These are phyloP conservation scores for Apis florea DNA, from an alignment of 1,140 invertebrate species.

Conservation along the genomic window DNA sequence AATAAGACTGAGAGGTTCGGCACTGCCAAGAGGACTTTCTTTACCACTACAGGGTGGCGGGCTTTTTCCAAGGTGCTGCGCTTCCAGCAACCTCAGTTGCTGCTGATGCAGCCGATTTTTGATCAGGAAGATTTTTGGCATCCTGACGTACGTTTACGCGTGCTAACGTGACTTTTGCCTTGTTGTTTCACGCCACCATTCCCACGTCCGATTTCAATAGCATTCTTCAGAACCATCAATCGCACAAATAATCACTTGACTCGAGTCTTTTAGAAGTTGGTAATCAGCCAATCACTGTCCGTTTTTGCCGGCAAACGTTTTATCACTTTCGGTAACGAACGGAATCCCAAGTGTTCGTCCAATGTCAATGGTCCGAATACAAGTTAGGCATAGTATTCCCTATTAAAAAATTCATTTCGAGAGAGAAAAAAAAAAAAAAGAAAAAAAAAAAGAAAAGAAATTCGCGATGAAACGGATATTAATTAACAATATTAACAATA, in stretches of 20 bases:
- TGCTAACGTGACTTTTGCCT: constrained; percentile 43
- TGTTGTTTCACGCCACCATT: constrained; percentile 47
- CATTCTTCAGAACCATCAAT: constrained; percentile 30
- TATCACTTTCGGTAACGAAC: not conserved
- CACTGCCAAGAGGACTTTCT: constrained; percentile 73
- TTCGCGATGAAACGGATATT: not conserved
- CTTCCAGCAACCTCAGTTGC: constrained; percentile 89
- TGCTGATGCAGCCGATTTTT: constrained; percentile 94
- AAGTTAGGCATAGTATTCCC: not conserved
- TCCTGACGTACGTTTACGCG: constrained; percentile 74
- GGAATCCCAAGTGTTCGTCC: not conserved
- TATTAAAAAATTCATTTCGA: not conserved
- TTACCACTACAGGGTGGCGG: constrained; percentile 72
- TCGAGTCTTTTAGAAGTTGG: not conserved
- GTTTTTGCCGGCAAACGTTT: not conserved
- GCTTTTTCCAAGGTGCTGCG: constrained; percentile 83
- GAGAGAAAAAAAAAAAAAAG: not conserved
- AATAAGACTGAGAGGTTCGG: constrained; percentile 78
- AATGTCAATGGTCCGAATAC: not conserved
- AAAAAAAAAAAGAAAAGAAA: not conserved
- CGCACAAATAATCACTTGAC: constrained; percentile 13
- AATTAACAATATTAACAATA: not conserved
- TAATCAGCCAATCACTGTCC: not conserved
- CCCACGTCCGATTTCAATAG: constrained; percentile 8
- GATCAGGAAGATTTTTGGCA: constrained; percentile 95